Conservation (phyloP, 2,113 vertebrate species). For the Seriola dumerili region DNA sequence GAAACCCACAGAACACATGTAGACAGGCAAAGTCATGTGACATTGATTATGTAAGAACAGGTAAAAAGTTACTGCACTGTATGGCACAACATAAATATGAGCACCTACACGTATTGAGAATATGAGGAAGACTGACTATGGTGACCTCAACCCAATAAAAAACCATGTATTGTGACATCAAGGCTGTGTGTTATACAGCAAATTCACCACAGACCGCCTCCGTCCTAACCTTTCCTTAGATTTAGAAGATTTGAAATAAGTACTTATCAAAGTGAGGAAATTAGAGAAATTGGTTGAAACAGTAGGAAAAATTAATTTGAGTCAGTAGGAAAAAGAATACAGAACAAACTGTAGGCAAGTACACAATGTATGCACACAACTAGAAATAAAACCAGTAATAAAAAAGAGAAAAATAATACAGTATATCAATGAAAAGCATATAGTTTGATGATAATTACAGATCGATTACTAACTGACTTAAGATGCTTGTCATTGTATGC, state of each 20-base stretch:
- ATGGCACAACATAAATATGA: background rate
- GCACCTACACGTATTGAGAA: background rate
- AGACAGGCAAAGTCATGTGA: slow-evolving; percentile 5
- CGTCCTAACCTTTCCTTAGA: too few species aligned
- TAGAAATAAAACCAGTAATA: background rate
- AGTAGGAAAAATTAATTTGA: background rate
- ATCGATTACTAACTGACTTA: background rate
- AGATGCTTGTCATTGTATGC: too few species aligned
- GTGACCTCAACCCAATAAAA: too few species aligned
- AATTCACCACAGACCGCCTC: too few species aligned
- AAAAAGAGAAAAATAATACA: background rate
- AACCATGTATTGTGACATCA: too few species aligned
- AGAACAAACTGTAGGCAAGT: background rate
- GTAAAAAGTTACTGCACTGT: slow-evolving; percentile 9
- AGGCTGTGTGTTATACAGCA: too few species aligned
- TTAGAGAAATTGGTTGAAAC: background rate
- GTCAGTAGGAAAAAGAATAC: background rate
- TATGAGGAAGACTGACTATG: background rate
- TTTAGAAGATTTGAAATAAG: background rate
- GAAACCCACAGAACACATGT: slow-evolving; percentile 20
- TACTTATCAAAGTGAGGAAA: background rate
- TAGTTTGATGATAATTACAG: background rate
- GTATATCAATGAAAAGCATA: background rate
- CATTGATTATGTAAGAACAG: slow-evolving; percentile 29
- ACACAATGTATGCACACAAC: background rate